Percentiles rank a stretch among this genome's conserved stretches.
Conservation (phyloP, 2,888 invertebrate species). For the Blastobasis adustella region DNA sequence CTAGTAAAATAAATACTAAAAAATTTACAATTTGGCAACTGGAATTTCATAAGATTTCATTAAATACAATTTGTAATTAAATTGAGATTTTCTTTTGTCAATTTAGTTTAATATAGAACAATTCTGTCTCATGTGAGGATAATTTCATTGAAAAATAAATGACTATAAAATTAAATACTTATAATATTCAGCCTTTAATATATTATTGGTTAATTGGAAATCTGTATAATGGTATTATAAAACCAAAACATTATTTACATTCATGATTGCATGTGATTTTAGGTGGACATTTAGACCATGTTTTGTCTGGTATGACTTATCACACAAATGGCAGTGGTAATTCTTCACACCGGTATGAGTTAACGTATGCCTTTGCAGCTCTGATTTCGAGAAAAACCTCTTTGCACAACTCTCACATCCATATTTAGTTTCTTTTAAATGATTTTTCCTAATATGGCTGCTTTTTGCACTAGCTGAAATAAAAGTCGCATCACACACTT, state of each 20-base stretch:
- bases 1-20: too few relatives aligned
- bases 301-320: conserved; percentile 65
- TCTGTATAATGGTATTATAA: conserved; percentile 7
- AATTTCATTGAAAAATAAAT: too few relatives aligned
- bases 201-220: too few relatives aligned
- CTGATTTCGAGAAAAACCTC: conserved; percentile 62
- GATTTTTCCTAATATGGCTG: conserved; percentile 62
- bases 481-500: conserved; percentile 63
- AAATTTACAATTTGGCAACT: too few relatives aligned
- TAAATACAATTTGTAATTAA: too few relatives aligned
- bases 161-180: too few relatives aligned
- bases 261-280: conserved; percentile 49
- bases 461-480: conserved; percentile 62
- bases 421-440: conserved; percentile 66
- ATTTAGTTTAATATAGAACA: too few relatives aligned
- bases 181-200: too few relatives aligned
- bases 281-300: conserved; percentile 67
- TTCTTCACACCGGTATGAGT: conserved; percentile 68
- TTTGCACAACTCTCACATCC: conserved; percentile 61
- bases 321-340: conserved; percentile 64
- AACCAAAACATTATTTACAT: conserved; percentile 28
- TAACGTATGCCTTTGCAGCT: conserved; percentile 56
- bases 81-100: too few relatives aligned
- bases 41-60: too few relatives aligned
- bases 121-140: too few relatives aligned